Evolutionary conservation across 1,140 invertebrate species (phyloP), one percentile per base, ranked within the genome.

Genomic region (Apolygus lucorum): DNA sequence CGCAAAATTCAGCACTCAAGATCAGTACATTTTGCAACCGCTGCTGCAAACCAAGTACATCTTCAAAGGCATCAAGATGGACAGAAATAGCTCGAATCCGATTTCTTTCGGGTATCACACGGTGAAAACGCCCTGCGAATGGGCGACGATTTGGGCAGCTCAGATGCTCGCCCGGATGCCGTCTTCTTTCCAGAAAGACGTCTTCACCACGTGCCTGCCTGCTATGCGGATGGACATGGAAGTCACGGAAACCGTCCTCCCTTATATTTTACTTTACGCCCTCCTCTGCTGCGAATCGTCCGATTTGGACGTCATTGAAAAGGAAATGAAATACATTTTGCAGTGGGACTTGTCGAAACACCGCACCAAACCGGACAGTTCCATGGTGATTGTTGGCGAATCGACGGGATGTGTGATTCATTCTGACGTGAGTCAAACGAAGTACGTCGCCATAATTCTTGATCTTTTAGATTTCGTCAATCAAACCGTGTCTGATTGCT

Each of bases 121-220:
- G 22, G 22, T 22, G 4, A 59, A 59, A 59, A 59, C 54, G 4
- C 54, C 54, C 4, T 59, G 13, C 73, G 82, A 84, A 72, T 91
- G 89, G 90, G 83, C 88, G n/a, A 86, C 86, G 72, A 87, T 85
- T 71, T 88, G 86, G 86, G 82, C 84, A 0, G 80, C 78, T n/a
- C 81, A 84, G 42, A 73, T 88, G 1, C 84, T 88, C 27, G 80
- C 82, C 0, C 77, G 82, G 11, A 81, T 88, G 24, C 79, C 83
- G 21, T 78, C 80, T 0, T 79, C 83, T 26, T 80, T 80, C 26
- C 82, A 81, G 21, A 80, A 80, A 21, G 79, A 82, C 28, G 75
- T 90, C 26, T 76, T 91, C 1, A 81, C 81, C 42, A 84, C 84
- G 0, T 90, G 88, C 28, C 83, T 85, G 71, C 85, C 88, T 0